Evolutionary conservation across 2,888 invertebrate species (phyloP), one percentile per base, ranked within the genome.

Genomic region (Omphaloscelis lunosa): DNA sequence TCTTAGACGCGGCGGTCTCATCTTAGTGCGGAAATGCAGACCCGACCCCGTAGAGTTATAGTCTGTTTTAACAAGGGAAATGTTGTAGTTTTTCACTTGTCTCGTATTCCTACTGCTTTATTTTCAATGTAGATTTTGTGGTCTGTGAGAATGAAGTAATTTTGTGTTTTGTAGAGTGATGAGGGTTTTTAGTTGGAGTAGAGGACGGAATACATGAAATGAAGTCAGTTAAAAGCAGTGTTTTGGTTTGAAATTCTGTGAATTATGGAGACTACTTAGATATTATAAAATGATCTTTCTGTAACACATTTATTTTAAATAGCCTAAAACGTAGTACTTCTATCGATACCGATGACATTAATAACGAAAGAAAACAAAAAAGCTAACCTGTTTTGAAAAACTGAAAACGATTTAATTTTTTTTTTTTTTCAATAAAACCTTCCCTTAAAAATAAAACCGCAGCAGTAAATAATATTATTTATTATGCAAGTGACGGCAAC

Each of bases 21-120:
- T 94, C 93, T 91, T 91, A 84, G 84, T 89, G 86, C 91, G 96
- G 95, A 95, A 95, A 95, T 95, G 93, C 95, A 94, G 92, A 93
- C 80, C 92, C 92, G 92, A 90, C 93, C 92, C 93, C 89, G 90
- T 72, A 91, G 93, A 95, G 92, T 95, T 95, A 95, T 95, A 91
- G 93, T 89, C 91, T 93, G 93, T 93, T 95, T 94, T 93, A 94
- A 93, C 94, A 92, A 91, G 93, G 95, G 95, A 95, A 96, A 95
- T 95, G 93, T 89, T 90, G 93, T 93, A 94, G 92, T 95, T 95
- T 95, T 95, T 95, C 95, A 95, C 86, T 86, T 88, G 88, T 88
- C 88, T 82, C 75, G 88, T 89, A 85, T 80, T 61, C 82, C 77
- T 69, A 74, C 72, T 84, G 68, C 84, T 86, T 85, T 90, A 88